Evolutionary conservation across 2,888 invertebrate species (phyloP).

Genomic region (Agrochola litura): DNA sequence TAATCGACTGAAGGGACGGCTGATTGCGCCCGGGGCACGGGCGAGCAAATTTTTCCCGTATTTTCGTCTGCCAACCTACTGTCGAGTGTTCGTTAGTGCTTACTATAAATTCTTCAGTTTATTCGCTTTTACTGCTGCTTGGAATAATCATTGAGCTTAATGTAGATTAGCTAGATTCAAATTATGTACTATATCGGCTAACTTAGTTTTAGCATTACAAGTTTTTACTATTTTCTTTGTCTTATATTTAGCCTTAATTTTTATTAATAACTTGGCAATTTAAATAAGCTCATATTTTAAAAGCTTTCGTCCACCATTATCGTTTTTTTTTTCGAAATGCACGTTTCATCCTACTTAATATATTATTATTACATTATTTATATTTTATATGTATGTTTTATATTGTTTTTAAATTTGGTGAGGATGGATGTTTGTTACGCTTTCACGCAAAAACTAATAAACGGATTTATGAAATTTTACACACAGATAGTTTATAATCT

Average conservation of each 20-base stretch:
- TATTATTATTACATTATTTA: too few species aligned
- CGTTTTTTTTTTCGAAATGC: not conserved
- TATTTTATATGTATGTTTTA: too few species aligned
- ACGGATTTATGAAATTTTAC: too few species aligned
- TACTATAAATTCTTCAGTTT: conserved; percentile 65
- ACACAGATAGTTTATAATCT: too few species aligned
- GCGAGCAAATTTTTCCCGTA: conserved; percentile 78
- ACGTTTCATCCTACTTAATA: too few species aligned
- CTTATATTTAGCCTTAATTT: not conserved
- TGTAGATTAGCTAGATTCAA: not conserved
- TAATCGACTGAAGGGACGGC: conserved; percentile 88
- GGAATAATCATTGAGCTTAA: conserved; percentile 24
- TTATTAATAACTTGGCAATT: too few species aligned
- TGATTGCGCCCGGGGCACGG: conserved; percentile 87
- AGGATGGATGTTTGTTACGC: too few species aligned
- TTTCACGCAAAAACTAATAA: too few species aligned
- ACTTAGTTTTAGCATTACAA: not conserved
- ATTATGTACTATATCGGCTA: not conserved
- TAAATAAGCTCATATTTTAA: too few species aligned
- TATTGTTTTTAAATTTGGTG: too few species aligned
- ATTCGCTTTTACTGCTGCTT: conserved; percentile 44
- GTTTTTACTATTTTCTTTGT: not conserved
- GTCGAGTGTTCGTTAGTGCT: conserved; percentile 66
- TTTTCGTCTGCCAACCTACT: conserved; percentile 78
- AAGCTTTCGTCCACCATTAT: too few species aligned